These are phyloP conservation scores for Grapholita molesta DNA, from an alignment of 1,140 invertebrate genomes.

Conservation along the genomic window DNA sequence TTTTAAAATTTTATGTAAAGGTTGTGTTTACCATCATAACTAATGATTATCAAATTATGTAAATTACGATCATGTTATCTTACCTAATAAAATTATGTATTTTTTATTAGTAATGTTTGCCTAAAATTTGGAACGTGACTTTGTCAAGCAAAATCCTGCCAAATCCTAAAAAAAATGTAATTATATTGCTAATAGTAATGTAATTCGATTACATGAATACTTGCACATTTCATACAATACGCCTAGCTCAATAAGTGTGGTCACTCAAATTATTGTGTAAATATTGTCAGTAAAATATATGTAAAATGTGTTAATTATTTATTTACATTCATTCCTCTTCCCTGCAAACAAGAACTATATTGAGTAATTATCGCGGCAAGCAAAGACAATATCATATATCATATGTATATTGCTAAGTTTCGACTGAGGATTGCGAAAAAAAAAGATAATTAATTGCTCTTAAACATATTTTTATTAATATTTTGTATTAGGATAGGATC, in stretches of 20 bases:
- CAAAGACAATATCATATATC: no score
- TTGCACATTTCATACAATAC: constrained; percentile 73
- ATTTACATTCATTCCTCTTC: constrained; percentile 22
- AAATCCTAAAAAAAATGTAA: constrained; percentile 50
- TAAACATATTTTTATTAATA: no score
- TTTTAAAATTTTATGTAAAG: constrained; percentile 62
- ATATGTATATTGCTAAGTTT: neutral
- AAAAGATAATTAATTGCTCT: no score
- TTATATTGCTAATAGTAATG: constrained; percentile 56
- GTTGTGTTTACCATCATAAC: constrained; percentile 47
- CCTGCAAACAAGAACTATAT: neutral
- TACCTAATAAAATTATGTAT: constrained; percentile 31
- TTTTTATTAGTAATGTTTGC: constrained; percentile 35
- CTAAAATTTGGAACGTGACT: constrained; percentile 54
- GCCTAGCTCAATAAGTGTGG: constrained; percentile 75
- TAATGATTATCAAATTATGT: constrained; percentile 21
- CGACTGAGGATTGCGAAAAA: no score
- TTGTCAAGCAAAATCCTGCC: constrained; percentile 72
- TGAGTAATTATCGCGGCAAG: no score
- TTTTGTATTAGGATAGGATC: no score
- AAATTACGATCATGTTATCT: constrained; percentile 1
- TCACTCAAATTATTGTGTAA: constrained; percentile 75
- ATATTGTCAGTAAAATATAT: constrained; percentile 76
- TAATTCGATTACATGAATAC: constrained; percentile 68
- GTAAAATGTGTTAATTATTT: constrained; percentile 67